These are phyloP conservation scores for Spilosoma lubricipeda DNA, from an alignment of 2,888 invertebrate genomes.

Conservation along the genomic window DNA sequence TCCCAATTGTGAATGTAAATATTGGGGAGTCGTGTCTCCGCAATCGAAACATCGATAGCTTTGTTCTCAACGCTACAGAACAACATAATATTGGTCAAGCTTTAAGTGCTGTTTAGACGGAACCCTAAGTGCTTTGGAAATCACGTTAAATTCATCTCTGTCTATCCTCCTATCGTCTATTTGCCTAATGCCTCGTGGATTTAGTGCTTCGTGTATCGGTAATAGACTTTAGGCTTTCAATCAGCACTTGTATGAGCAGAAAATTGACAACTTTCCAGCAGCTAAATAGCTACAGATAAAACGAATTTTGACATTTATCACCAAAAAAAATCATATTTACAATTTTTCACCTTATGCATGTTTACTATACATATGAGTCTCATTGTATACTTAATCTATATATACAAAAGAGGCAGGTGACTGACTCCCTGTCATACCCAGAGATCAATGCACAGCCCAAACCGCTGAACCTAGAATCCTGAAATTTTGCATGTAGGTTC, in stretches of 20 bases:
- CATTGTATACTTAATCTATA: no score
- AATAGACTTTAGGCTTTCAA: conserved; percentile 4
- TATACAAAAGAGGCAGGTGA: no score
- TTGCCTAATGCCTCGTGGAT: conserved; percentile 4
- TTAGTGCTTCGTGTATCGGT: neutral
- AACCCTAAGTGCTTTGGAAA: conserved; percentile 17
- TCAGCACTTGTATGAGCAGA: neutral
- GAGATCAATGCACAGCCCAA: no score
- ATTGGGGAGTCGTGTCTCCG: neutral
- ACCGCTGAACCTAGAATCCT: no score
- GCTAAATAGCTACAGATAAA: neutral
- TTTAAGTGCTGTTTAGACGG: conserved; percentile 20
- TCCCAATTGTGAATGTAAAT: neutral
- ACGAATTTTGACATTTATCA: neutral
- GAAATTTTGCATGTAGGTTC: no score
- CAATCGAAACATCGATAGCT: neutral
- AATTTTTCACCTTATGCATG: neutral
- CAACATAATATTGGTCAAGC: conserved; percentile 8
- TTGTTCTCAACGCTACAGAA: neutral
- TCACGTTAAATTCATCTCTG: conserved; percentile 12
- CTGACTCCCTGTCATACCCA: no score
- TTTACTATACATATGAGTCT: neutral
- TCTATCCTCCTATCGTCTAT: conserved; percentile 8
- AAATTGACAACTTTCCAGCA: no score
- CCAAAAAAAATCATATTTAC: neutral